Evolutionary conservation across 2,888 invertebrate genomes (phyloP).

Genomic region (Drosophila subquinaria): DNA sequence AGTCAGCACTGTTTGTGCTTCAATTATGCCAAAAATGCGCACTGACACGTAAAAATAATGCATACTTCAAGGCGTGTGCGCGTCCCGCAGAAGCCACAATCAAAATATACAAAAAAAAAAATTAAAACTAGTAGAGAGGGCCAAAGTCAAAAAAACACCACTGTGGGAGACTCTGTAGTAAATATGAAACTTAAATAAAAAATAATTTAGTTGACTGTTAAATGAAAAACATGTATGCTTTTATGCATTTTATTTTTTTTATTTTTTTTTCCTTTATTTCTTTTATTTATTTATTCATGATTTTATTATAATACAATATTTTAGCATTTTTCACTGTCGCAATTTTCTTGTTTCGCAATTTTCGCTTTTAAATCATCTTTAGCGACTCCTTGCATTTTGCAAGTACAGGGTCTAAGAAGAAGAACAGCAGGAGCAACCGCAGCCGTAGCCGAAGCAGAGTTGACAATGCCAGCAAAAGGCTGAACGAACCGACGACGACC

Average conservation of each 20-base stretch:
- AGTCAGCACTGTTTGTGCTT: conserved; percentile 71
- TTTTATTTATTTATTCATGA: no score
- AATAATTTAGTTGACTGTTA: no score
- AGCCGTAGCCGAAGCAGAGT: conserved; percentile 35
- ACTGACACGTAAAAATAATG: conserved; percentile 81
- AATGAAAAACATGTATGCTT: no score
- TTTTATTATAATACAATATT: no score
- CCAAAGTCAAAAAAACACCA: neutral
- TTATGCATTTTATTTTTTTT: no score
- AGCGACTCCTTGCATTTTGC: neutral
- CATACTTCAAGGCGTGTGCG: conserved; percentile 77
- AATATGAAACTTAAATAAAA: no score
- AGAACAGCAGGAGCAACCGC: conserved; percentile 25
- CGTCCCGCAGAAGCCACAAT: conserved; percentile 42
- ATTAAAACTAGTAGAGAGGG: neutral
- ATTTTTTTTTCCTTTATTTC: no score
- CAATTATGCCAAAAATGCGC: conserved; percentile 80
- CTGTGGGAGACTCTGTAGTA: neutral
- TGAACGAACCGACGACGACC: conserved; percentile 10
- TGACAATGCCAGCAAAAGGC: conserved; percentile 50
- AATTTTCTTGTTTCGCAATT: no score
- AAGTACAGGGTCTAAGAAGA: conserved; percentile 3
- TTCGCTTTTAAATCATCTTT: no score
- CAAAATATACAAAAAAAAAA: conserved; percentile 28
- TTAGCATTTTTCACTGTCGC: no score